Evolutionary conservation across 37 sponge, comb jelly and placozoan genomes (phyloP), one percentile per base, ranked within the genome.

Genomic region (Diacarnus erythraeanus): DNA sequence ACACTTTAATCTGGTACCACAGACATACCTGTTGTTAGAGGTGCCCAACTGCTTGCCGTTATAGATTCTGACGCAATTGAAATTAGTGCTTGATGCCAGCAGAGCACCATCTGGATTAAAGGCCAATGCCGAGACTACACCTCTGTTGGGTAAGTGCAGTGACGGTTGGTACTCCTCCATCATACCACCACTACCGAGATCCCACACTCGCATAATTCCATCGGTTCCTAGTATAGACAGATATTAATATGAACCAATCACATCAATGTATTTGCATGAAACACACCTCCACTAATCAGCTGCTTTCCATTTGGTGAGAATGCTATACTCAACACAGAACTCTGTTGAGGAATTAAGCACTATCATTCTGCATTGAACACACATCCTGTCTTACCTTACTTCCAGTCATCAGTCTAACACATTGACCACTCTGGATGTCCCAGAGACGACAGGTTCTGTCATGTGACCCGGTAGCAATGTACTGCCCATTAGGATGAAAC

Each of bases 381-480:
- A 3, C 23, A 2, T 35, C 1, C 17, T 2, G 12, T 3, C 78
- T n/a, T 34, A 79, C 89, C 70, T 92, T 92, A 25, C 61, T 72
- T 12, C 86, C 83, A 0, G 88, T 25, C 58, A 90, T 64, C 38
- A 94, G 64, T 22, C 95, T 60, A 22, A 90, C 91, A 77, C 83
- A 88, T n/a, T 87, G 72, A 0, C 95, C 95, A 86, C 51, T 90
- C 76, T 94, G 93, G 30, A 90, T 77, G 69, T 87, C 88, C 95
- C 95, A 94, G 29, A 94, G 64, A 26, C 95, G 76, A 75, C 91
- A 83, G 10, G 95, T 94, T 38, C 34, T 75, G 37, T 94, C 95
- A 18, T 60, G 70, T 10, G 92, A 90, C 9, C 92, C 95, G 2
- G 95, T 94, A 22, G 88, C 95, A 36, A 94, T 27, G 65, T 94